Evolutionary conservation across 2,888 invertebrate genomes (phyloP), one percentile per base, ranked within the genome.

Genomic region (Apamea anceps): DNA sequence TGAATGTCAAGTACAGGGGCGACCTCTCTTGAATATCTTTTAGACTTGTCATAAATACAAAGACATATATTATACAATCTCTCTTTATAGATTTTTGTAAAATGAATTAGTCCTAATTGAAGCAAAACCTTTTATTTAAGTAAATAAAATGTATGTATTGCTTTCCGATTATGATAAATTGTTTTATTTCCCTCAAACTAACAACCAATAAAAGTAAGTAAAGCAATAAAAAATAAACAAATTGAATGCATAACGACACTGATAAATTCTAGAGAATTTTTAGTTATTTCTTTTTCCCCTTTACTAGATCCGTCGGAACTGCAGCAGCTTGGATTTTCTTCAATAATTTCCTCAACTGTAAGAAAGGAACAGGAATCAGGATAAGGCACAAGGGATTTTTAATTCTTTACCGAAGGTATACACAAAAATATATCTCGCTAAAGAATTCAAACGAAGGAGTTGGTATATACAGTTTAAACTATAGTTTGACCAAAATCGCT

Each of bases 311-410:
- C 5, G 87, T 88, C 6, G 90, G 90, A 2, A 85, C 90, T 2
- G 86, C 89, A 2, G 87, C 93, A 0, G 91, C 92, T 87, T 94
- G 93, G 87, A 94, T 93, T 87, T 94, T 95, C 91, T 94, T 95
- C 54, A 91, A 90, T 62, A 95, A 57, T 87, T 95, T 96, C 80
- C 87, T 94, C 80, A 96, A 88, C 96, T 96, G 90, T 48, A 92
- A 91, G 70, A 79, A 70, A 60, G 66, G 78, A 65, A 70, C 81
- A 79, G 85, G 78, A 72, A 68, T 75, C 95, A 95, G 75, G 70
- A 57, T 57, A 68, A 67, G 72, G 72, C 78, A 60, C 37, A 67
- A 71, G 76, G 51, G 45, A 32, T 18, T 66, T 37, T 48, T 4
- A 45, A 71, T 82, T 54, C 12, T 62, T 62, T 15, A 72, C 15